Evolutionary conservation across 2,113 vertebrate genomes (phyloP), one percentile per base, ranked within the genome.

Genomic region (Hassar affinis): DNA sequence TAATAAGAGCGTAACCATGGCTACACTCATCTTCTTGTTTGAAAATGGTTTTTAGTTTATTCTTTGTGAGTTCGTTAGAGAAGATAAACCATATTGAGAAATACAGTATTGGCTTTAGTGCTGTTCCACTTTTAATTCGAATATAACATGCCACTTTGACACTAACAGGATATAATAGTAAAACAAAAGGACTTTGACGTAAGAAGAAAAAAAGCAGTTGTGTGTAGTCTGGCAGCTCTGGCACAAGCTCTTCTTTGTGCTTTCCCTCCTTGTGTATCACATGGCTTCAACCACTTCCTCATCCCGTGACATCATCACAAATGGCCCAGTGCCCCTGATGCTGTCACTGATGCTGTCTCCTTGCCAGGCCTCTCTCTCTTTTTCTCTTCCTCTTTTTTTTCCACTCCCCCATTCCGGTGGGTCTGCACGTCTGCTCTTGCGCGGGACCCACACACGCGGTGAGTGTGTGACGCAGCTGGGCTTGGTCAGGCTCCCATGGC

Each of bases 401-500:
- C 84, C 84, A 84, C 81, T 85, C 85, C 83, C 57, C 69, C 83
- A 78, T 84, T 88, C 77, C 74, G 78, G 81, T 78, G 80, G 61
- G 74, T 71, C 76, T 71, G 68, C 62, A 82, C 69, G 47, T 85
- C 72, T 88, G 72, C 74, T 83, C 75, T 85, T 75, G 84, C 83
- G 80, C 64, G 30, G 80, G 74, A 87, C 74, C 87, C 84, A 87
- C 79, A 87, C 86, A 86, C 66, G 82, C 84, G 82, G 82, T 86
- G 88, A 90, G 86, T 69, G 86, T 87, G 90, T 94, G 93, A 94
- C 92, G 92, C 93, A 93, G 93, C 91, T 89, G 88, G 87, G 89
- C 87, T 88, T 93, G 93, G 93, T 94, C 93, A 92, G 93, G 93
- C 93, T 94, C 93, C 93, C 92, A 92, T 93, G 93, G 92, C 91